phyloP scores from a whole-genome alignment of 53 echinoderm and acorn worm species.

The Crossaster papposus region DNA sequence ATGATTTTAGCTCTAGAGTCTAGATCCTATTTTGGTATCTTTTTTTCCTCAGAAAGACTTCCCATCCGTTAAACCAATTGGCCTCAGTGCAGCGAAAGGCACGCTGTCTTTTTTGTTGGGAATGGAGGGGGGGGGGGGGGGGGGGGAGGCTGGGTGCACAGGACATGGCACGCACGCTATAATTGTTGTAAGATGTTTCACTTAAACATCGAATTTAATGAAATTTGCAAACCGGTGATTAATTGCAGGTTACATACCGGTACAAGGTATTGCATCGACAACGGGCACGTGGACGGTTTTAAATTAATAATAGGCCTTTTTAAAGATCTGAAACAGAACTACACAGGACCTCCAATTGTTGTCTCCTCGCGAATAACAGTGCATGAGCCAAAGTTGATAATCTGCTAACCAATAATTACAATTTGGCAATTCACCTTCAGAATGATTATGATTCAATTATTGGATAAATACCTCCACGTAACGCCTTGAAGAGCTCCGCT shows the following conservation, averaged over 20 bases:
- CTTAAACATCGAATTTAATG: background rate
- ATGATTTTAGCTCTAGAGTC: too few relatives aligned
- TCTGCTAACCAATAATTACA: conserved; percentile 27
- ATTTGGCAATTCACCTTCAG: conserved; percentile 30
- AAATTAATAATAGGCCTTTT: conserved; percentile 10
- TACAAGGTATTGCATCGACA: background rate
- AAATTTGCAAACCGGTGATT: background rate
- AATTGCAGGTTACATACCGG: background rate
- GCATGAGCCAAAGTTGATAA: conserved; percentile 3
- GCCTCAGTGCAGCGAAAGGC: too few relatives aligned
- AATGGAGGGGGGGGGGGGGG: too few relatives aligned
- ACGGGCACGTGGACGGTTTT: background rate
- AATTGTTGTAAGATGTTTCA: too few relatives aligned
- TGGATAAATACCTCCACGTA: conserved; percentile 30
- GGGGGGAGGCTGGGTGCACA: too few relatives aligned
- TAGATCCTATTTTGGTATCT: too few relatives aligned
- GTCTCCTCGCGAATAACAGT: background rate
- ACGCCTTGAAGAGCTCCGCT: conserved; percentile 17
- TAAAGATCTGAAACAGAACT: background rate
- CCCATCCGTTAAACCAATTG: too few relatives aligned
- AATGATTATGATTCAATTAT: conserved; percentile 44
- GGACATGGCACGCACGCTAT: too few relatives aligned
- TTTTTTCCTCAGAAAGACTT: too few relatives aligned
- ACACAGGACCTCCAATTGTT: background rate
- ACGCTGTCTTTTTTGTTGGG: too few relatives aligned